Conservation (phyloP, 2,888 invertebrate genomes). For the Suillia variegata region DNA sequence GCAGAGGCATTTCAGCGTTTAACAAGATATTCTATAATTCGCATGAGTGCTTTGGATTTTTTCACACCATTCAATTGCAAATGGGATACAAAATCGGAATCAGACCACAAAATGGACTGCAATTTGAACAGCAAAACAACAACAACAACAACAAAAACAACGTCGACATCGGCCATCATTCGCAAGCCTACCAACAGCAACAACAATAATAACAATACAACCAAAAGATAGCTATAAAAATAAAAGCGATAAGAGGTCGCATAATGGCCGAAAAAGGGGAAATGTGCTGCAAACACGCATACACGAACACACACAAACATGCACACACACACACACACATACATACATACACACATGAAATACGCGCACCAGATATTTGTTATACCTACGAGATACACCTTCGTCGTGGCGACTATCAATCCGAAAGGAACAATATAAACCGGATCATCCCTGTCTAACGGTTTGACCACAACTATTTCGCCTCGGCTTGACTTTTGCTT, state of each 20-base stretch:
- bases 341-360: too few relatives aligned
- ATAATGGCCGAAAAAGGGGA: conserved; percentile 28
- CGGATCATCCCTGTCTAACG: background rate
- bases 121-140: too few relatives aligned
- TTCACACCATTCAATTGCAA: conserved; percentile 4
- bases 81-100: background rate
- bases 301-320: background rate
- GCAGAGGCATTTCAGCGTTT: background rate
- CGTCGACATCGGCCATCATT: background rate
- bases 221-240: conserved; percentile 4
- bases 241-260: conserved; percentile 12
- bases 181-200: background rate
- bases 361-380: background rate
- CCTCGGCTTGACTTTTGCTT: background rate
- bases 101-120: conserved; percentile 1
- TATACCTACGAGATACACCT: background rate
- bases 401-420: background rate
- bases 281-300: conserved; percentile 24
- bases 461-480: background rate
- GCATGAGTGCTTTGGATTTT: too few relatives aligned
- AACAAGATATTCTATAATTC: too few relatives aligned
- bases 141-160: too few relatives aligned
- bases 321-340: too few relatives aligned
- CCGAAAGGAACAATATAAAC: background rate
- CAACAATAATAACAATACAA: background rate